Evolutionary conservation across 2,113 vertebrate genomes (phyloP).

Genomic region (Nesoenas mayeri): DNA sequence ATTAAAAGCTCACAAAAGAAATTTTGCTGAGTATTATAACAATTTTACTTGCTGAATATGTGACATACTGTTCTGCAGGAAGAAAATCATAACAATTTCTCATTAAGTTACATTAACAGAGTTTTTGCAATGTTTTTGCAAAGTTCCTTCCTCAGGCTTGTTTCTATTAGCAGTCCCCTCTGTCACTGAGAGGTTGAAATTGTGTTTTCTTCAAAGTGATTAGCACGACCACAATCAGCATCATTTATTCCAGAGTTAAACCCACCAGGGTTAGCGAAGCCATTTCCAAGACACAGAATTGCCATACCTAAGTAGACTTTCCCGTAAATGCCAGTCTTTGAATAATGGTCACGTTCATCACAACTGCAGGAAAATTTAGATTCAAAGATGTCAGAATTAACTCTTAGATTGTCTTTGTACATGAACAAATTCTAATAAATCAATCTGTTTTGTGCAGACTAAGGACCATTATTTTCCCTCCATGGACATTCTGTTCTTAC

Average conservation of each 20-base stretch:
- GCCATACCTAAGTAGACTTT: background rate
- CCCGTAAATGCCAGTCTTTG: background rate
- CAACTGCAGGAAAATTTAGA: background rate
- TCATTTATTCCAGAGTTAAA: background rate
- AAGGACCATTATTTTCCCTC: background rate
- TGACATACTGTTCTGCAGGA: background rate
- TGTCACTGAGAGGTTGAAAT: background rate
- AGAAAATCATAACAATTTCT: slow-evolving; percentile 13
- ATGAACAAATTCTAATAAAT: background rate
- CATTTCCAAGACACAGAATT: background rate
- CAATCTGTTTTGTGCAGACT: background rate
- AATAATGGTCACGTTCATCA: background rate
- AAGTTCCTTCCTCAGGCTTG: background rate
- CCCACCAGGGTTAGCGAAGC: background rate
- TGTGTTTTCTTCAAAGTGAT: background rate
- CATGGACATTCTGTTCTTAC: background rate
- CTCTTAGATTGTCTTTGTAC: background rate
- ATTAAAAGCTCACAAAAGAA: background rate
- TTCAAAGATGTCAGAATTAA: background rate
- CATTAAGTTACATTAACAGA: background rate
- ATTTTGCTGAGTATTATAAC: background rate
- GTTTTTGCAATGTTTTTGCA: background rate
- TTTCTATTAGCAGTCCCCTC: background rate
- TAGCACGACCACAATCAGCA: background rate
- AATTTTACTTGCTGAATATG: background rate